phyloP scores from a whole-genome alignment of 2,888 invertebrate species.

The Ernsta delagoae region DNA sequence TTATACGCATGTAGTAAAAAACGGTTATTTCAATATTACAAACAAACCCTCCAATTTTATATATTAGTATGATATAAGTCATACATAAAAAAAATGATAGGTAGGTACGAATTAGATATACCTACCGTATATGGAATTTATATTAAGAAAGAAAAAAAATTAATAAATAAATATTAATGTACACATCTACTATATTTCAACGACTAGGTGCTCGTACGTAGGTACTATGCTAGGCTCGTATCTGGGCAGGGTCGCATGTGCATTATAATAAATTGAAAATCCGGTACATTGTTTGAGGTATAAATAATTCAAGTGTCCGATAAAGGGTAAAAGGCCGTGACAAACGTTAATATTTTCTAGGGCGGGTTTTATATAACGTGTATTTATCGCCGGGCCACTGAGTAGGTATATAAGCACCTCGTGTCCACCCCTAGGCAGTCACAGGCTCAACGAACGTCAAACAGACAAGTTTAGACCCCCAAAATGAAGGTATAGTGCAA shows the following conservation, averaged over 20 bases:
- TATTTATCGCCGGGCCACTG: constrained; percentile 45
- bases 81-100: no score
- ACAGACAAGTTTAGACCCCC: constrained; percentile 58
- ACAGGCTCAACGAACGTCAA: constrained; percentile 54
- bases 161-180: neutral
- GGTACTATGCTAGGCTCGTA: no score
- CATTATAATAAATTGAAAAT: constrained; percentile 42
- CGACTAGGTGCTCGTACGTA: constrained; percentile 1
- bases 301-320: constrained; percentile 48
- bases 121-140: no score
- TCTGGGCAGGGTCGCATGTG: neutral
- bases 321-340: constrained; percentile 63
- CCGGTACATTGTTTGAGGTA: constrained; percentile 42
- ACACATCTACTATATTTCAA: constrained; percentile 24
- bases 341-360: constrained; percentile 65
- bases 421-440: constrained; percentile 63
- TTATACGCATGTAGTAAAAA: no score
- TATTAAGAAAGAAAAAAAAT: no score
- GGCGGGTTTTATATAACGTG: constrained; percentile 53
- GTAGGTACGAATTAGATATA: no score
- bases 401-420: constrained; percentile 69
- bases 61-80: no score
- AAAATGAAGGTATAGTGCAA: constrained; percentile 70
- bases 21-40: no score
- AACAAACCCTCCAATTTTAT: no score